phyloP scores from a whole-genome alignment of 2,797 vertebrate species.

The Pseudochirops corinnae region DNA sequence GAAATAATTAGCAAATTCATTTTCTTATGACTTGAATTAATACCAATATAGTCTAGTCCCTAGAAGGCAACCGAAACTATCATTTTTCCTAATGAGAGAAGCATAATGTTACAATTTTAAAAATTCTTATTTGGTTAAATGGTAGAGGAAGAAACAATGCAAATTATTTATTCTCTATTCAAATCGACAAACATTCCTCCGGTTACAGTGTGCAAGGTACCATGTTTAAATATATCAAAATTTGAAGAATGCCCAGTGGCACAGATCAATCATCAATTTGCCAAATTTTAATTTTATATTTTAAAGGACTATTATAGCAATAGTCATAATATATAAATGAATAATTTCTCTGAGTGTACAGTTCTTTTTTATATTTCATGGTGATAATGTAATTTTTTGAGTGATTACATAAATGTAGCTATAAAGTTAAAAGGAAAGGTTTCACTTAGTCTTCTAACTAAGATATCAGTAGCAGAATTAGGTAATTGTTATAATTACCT shows the following conservation, averaged over 20 bases:
- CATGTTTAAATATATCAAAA: neutral
- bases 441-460: neutral
- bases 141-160: neutral
- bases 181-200: neutral
- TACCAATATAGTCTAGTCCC: neutral
- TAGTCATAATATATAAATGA: conserved; percentile 18
- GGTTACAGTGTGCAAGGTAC: neutral
- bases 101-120: conserved; percentile 26
- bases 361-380: conserved; percentile 21
- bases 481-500: neutral
- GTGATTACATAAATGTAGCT: neutral
- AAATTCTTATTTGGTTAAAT: conserved; percentile 43
- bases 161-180: neutral
- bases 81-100: conserved; percentile 42
- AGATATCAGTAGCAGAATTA: conserved; percentile 44
- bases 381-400: conserved; percentile 1
- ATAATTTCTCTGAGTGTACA: conserved; percentile 47
- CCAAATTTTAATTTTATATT: conserved; percentile 46
- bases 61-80: conserved; percentile 3
- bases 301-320: conserved; percentile 8
- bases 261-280: neutral
- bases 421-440: conserved; percentile 3
- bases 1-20: conserved; percentile 16
- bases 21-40: conserved; percentile 41
- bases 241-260: neutral